Percentiles rank a stretch among this genome's conserved stretches.
Conservation (phyloP, 2,888 invertebrate species). For the Caenorhabditis imperialis region DNA sequence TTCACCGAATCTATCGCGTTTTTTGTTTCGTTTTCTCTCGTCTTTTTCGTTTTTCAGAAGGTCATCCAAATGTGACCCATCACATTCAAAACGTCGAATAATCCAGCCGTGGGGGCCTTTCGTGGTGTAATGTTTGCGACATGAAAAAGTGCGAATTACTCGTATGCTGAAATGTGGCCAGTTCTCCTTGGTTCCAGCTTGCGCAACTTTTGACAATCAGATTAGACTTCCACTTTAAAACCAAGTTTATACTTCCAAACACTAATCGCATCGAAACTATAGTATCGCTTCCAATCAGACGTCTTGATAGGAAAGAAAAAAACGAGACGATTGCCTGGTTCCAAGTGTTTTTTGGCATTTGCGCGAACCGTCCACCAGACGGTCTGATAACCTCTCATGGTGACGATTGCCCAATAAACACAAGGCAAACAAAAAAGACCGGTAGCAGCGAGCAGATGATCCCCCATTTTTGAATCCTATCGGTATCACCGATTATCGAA, state of each 20-base stretch:
- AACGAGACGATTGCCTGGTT: too few species aligned
- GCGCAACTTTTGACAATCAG: too few species aligned
- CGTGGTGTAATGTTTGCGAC: slow-evolving; percentile 30
- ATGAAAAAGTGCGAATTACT: slow-evolving; percentile 1
- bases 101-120: slow-evolving; percentile 9
- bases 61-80: slow-evolving; percentile 47
- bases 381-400: slow-evolving; percentile 24
- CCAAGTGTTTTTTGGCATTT: too few species aligned
- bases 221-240: too few species aligned
- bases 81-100: slow-evolving; percentile 36
- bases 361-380: too few species aligned
- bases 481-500: slow-evolving; percentile 37
- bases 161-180: slow-evolving; percentile 7
- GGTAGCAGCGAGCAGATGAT: slow-evolving; percentile 50
- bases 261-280: too few species aligned
- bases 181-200: too few species aligned
- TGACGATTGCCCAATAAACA: slow-evolving; percentile 30
- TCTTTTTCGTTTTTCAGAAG: slow-evolving; percentile 25
- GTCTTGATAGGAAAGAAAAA: too few species aligned
- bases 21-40: background rate
- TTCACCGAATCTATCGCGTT: too few species aligned
- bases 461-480: slow-evolving; percentile 33
- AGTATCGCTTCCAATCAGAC: too few species aligned
- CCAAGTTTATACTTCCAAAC: too few species aligned
- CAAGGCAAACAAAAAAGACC: slow-evolving; percentile 39